Conservation (phyloP, 2,113 vertebrate species). For the Zeus faber region DNA sequence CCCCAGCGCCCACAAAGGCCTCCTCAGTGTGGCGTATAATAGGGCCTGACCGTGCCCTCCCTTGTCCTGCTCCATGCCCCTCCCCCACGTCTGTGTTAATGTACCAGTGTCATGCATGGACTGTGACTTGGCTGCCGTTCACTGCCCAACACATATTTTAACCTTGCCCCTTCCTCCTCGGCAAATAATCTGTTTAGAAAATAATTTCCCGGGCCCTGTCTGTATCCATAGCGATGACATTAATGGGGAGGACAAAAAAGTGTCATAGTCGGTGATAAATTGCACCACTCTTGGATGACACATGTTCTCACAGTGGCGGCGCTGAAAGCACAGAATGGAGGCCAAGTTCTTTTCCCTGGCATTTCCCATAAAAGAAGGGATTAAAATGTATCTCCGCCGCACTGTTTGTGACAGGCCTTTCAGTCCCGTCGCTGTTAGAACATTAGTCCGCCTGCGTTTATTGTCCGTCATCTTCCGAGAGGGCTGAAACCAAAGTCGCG, state of each 20-base stretch:
- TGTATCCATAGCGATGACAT: slow-evolving; percentile 91
- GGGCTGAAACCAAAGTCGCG: slow-evolving; percentile 74
- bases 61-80: slow-evolving; percentile 18
- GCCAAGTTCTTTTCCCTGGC: slow-evolving; percentile 60
- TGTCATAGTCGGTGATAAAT: slow-evolving; percentile 86
- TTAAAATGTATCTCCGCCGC: slow-evolving; percentile 85
- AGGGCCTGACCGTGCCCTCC: slow-evolving; percentile 45
- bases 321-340: slow-evolving; percentile 74
- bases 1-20: slow-evolving; percentile 67
- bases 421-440: slow-evolving; percentile 80
- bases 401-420: slow-evolving; percentile 81
- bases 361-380: slow-evolving; percentile 83
- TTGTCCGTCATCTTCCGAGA: slow-evolving; percentile 89
- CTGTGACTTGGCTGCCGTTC: slow-evolving; percentile 64
- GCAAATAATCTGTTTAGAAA: slow-evolving; percentile 83
- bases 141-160: slow-evolving; percentile 82
- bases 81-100: slow-evolving; percentile 83
- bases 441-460: slow-evolving; percentile 83
- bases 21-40: slow-evolving; percentile 64
- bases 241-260: slow-evolving; percentile 84
- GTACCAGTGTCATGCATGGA: slow-evolving; percentile 73
- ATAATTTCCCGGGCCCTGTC: slow-evolving; percentile 84
- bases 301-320: slow-evolving; percentile 80
- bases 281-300: slow-evolving; percentile 78
- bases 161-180: slow-evolving; percentile 71